Percentiles rank a stretch among this genome's conserved stretches.
These are phyloP conservation scores for Limenitis arthemis DNA, from an alignment of 2,888 invertebrate genomes.

Conservation along the genomic window DNA sequence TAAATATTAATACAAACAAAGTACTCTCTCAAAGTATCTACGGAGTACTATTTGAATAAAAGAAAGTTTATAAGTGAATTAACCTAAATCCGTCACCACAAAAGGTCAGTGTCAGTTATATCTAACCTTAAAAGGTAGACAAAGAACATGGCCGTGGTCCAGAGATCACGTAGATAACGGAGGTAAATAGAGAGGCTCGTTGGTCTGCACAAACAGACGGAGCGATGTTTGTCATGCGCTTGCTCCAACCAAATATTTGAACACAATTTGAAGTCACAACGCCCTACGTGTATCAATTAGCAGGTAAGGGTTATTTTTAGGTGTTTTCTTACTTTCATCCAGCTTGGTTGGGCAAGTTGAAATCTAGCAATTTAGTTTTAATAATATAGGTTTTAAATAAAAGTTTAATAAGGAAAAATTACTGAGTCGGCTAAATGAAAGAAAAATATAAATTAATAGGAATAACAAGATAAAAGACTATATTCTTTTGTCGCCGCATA, in stretches of 20 bases:
- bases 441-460: no score
- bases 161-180: slow-evolving; percentile 40
- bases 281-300: slow-evolving; percentile 30
- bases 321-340: not conserved
- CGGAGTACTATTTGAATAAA: no score
- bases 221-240: slow-evolving; percentile 51
- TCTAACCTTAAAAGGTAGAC: slow-evolving; percentile 23
- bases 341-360: not conserved
- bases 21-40: no score
- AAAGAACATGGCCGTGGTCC: slow-evolving; percentile 16
- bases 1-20: no score
- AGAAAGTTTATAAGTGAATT: not conserved
- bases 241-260: slow-evolving; percentile 59
- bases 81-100: slow-evolving; percentile 6
- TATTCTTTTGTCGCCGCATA: no score
- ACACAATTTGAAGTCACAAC: slow-evolving; percentile 65
- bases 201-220: slow-evolving; percentile 51
- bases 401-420: no score
- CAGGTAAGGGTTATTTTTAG: slow-evolving; percentile 3
- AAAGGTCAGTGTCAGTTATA: slow-evolving; percentile 19
- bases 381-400: no score
- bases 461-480: no score
- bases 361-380: not conserved
- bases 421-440: no score
- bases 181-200: slow-evolving; percentile 46